Percentiles rank a stretch among this genome's conserved stretches.
phyloP scores from a whole-genome alignment of 1,140 invertebrate species.

The Colletes latitarsis region DNA sequence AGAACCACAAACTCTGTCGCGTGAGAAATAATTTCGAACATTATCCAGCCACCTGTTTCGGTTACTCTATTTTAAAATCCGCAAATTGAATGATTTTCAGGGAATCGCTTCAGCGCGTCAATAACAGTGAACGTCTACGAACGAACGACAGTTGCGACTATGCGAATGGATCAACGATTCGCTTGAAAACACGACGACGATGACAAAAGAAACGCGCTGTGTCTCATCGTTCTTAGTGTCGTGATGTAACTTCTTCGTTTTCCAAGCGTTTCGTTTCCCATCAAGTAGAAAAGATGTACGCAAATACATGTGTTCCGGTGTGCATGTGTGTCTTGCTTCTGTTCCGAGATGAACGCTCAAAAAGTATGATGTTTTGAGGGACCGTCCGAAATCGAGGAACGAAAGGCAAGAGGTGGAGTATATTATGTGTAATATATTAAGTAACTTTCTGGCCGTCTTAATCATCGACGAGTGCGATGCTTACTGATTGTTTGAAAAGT shows the following conservation, averaged over 20 bases:
- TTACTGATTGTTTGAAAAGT: slow-evolving; percentile 59
- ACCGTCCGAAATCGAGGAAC: slow-evolving; percentile 32
- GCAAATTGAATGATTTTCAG: background rate
- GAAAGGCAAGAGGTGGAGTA: slow-evolving; percentile 29
- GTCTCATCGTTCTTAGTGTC: no score
- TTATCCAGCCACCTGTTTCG: background rate
- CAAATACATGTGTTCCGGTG: background rate
- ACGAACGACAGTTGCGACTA: background rate
- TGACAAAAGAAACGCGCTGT: slow-evolving; percentile 15
- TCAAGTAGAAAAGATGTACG: slow-evolving; percentile 9
- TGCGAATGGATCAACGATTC: background rate
- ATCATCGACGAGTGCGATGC: slow-evolving; percentile 56
- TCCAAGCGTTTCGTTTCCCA: slow-evolving; percentile 26
- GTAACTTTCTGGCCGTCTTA: slow-evolving; percentile 72
- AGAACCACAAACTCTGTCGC: background rate
- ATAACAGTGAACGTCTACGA: slow-evolving; percentile 18
- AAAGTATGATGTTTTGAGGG: background rate
- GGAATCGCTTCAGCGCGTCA: background rate
- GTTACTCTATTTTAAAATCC: background rate
- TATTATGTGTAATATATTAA: slow-evolving; percentile 63
- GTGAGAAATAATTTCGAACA: background rate
- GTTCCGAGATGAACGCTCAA: slow-evolving; percentile 49
- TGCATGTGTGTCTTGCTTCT: slow-evolving; percentile 7
- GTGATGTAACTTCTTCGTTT: background rate
- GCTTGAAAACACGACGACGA: slow-evolving; percentile 40